phyloP scores from a whole-genome alignment of 1,140 invertebrate genomes.

The Leptinotarsa defecta region DNA sequence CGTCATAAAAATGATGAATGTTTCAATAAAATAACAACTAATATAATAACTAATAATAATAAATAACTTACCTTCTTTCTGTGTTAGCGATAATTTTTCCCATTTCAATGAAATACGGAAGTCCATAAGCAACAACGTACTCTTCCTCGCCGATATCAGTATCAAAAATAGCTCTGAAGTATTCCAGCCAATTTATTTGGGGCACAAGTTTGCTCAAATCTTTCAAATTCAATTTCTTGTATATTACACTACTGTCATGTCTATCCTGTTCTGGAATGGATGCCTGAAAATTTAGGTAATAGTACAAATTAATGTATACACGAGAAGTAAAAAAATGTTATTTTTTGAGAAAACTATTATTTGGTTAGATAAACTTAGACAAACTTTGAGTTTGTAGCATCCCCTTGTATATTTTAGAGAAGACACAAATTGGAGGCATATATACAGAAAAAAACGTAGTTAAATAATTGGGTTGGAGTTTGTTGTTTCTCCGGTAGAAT shows the following conservation, averaged over 20 bases:
- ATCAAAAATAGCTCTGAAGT: slow-evolving; percentile 72
- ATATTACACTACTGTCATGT: slow-evolving; percentile 80
- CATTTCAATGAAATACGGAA: slow-evolving; percentile 79
- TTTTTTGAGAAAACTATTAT: no score
- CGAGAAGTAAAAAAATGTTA: neutral
- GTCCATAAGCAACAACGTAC: slow-evolving; percentile 77
- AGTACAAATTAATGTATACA: neutral
- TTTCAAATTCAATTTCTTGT: slow-evolving; percentile 70
- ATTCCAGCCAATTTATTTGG: slow-evolving; percentile 78
- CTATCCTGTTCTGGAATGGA: slow-evolving; percentile 79
- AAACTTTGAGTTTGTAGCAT: no score
- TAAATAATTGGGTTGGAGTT: no score
- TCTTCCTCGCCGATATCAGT: slow-evolving; percentile 70
- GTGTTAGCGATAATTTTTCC: slow-evolving; percentile 71
- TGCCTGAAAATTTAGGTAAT: slow-evolving; percentile 58
- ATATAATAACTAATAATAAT: no score
- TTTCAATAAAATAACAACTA: no score
- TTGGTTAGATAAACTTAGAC: no score
- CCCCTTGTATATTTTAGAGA: no score
- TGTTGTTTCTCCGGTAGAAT: no score
- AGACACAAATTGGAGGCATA: no score
- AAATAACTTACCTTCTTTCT: slow-evolving; percentile 64
- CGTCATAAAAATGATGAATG: no score
- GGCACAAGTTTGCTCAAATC: slow-evolving; percentile 71
- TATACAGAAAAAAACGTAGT: no score